Conservation (phyloP, 2,113 vertebrate genomes). For the Thalassoma bifasciatum region DNA sequence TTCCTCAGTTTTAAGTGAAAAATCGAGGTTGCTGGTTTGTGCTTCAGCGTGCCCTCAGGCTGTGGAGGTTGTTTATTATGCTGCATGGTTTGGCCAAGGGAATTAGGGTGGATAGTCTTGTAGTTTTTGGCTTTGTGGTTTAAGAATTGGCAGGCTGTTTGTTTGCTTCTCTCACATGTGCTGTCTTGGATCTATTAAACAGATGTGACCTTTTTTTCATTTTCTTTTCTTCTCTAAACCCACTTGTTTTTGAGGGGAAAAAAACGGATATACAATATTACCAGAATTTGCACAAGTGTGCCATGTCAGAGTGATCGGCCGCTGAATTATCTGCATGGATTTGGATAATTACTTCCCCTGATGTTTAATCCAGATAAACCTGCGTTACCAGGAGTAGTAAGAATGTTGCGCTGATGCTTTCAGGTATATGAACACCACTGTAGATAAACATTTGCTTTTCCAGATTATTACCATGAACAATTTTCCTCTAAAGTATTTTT, state of each 20-base stretch:
- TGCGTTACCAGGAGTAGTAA: background rate
- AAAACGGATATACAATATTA: constrained; percentile 9
- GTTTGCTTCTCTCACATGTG: constrained; percentile 44
- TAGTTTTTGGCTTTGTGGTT: constrained; percentile 45
- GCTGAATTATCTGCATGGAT: constrained; percentile 6
- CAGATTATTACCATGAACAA: constrained; percentile 1
- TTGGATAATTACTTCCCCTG: background rate
- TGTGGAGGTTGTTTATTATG: constrained; percentile 36
- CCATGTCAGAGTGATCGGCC: background rate
- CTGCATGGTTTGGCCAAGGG: constrained; percentile 5
- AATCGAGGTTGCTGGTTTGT: constrained; percentile 4
- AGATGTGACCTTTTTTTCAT: constrained; percentile 29
- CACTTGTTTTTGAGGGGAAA: background rate
- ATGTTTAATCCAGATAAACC: background rate
- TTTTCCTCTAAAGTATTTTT: constrained; percentile 24
- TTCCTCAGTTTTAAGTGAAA: background rate
- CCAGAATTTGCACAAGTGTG: background rate
- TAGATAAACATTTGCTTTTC: constrained; percentile 25
- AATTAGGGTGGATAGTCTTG: constrained; percentile 33
- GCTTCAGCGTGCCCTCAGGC: constrained; percentile 24
- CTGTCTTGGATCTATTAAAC: constrained; percentile 14
- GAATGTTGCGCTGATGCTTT: background rate
- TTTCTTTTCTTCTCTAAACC: too few relatives aligned
- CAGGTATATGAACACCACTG: background rate
- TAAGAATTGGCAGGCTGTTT: constrained; percentile 44